Conservation (phyloP, 2,113 vertebrate genomes). For the Macquaria australasica region DNA sequence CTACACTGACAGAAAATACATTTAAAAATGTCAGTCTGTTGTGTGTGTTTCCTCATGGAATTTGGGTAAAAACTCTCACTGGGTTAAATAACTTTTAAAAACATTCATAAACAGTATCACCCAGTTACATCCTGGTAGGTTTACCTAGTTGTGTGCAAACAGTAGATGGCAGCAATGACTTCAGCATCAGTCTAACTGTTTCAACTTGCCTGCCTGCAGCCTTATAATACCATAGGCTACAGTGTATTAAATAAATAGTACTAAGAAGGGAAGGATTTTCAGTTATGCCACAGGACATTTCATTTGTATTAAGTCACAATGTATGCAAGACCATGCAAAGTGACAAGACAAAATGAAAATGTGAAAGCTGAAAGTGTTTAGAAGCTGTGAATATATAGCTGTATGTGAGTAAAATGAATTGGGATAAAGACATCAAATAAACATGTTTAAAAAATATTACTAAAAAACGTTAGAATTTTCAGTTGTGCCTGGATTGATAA, state of each 20-base stretch:
- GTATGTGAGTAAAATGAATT: no score
- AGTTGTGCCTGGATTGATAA: neutral
- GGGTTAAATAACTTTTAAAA: neutral
- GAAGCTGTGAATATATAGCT: no score
- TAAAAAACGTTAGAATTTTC: neutral
- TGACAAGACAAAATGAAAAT: no score
- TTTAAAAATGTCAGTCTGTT: neutral
- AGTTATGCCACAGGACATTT: neutral
- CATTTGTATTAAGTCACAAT: no score
- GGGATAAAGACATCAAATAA: no score
- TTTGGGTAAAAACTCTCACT: neutral
- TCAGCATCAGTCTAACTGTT: neutral
- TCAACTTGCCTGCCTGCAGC: neutral
- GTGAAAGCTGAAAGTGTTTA: no score
- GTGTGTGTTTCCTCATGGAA: neutral
- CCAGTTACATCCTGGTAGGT: neutral
- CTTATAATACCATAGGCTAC: neutral
- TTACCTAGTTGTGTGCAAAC: neutral
- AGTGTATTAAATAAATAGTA: neutral
- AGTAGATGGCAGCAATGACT: conserved; percentile 35
- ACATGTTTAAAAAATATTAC: neutral
- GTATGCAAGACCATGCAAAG: no score
- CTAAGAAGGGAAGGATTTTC: neutral
- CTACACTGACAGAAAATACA: neutral
- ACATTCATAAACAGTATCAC: neutral